Conservation (phyloP, 2,113 vertebrate genomes). For the Hydrolagus affinis region DNA sequence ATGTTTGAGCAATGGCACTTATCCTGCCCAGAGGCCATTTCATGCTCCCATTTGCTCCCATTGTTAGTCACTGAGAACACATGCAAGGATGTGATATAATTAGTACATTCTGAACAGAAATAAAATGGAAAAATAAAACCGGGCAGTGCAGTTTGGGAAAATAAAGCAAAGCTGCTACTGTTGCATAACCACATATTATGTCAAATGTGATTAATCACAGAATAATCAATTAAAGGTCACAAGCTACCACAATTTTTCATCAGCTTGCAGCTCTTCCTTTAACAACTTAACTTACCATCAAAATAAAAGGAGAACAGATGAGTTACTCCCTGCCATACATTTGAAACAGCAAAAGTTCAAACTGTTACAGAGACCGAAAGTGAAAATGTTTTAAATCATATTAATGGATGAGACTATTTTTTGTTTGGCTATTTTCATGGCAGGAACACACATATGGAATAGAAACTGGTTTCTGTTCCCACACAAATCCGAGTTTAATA, state of each 20-base stretch:
- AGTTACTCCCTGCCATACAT: slow-evolving; percentile 17
- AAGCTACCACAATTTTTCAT: background rate
- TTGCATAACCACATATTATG: background rate
- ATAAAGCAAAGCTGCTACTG: background rate
- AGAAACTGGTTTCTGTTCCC: background rate
- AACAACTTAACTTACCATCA: slow-evolving; percentile 14
- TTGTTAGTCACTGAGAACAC: slow-evolving; percentile 21
- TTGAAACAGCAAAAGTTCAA: slow-evolving; percentile 21
- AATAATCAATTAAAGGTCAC: slow-evolving; percentile 23
- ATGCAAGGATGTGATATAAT: slow-evolving; percentile 25
- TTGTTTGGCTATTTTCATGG: background rate
- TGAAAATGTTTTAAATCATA: slow-evolving; percentile 25
- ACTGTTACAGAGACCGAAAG: slow-evolving; percentile 10
- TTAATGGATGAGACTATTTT: slow-evolving; percentile 12
- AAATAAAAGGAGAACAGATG: background rate
- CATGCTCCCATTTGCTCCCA: slow-evolving; percentile 29
- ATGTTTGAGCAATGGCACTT: slow-evolving; percentile 26
- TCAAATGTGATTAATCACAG: background rate
- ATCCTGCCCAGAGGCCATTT: slow-evolving; percentile 28
- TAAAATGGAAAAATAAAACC: background rate
- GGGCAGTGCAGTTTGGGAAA: background rate
- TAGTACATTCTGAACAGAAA: slow-evolving; percentile 22
- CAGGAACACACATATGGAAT: background rate
- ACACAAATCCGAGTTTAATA: no score
- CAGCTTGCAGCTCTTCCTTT: slow-evolving; percentile 1